Conservation (phyloP, 2,113 vertebrate species). For the Poicephalus meyeri region DNA sequence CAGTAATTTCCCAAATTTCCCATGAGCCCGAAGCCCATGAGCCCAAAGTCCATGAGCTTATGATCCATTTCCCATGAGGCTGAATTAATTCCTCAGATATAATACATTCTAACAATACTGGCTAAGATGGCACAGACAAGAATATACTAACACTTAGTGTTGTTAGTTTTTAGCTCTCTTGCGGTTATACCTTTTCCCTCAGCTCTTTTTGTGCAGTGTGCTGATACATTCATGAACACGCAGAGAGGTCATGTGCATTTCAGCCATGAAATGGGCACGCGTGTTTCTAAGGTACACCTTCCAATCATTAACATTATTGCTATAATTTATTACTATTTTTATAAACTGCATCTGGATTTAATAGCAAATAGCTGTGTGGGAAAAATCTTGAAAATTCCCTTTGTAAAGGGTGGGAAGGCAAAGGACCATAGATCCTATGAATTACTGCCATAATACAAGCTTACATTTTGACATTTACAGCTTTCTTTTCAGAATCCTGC, state of each 20-base stretch:
- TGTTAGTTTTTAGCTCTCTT: background rate
- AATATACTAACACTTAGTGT: background rate
- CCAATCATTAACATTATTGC: background rate
- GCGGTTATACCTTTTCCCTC: rapidly evolving
- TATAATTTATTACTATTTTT: background rate
- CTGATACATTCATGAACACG: background rate
- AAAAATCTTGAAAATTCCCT: background rate
- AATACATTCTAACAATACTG: background rate
- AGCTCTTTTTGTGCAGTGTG: background rate
- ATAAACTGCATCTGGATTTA: background rate
- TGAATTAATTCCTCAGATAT: background rate
- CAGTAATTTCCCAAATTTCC: background rate
- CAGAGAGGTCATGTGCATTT: background rate
- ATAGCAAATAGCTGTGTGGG: background rate
- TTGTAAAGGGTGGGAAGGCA: background rate
- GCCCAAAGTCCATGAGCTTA: background rate
- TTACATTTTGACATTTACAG: background rate
- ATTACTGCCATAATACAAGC: background rate
- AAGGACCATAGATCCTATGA: background rate
- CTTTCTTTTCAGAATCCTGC: background rate
- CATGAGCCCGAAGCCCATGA: background rate
- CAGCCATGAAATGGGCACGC: rapidly evolving
- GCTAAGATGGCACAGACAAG: background rate
- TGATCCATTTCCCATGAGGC: background rate
- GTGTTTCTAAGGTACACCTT: background rate